Percentiles rank a stretch among this genome's conserved stretches.
Conservation (phyloP, 2,113 vertebrate species). For the Bubalus kerabau region DNA sequence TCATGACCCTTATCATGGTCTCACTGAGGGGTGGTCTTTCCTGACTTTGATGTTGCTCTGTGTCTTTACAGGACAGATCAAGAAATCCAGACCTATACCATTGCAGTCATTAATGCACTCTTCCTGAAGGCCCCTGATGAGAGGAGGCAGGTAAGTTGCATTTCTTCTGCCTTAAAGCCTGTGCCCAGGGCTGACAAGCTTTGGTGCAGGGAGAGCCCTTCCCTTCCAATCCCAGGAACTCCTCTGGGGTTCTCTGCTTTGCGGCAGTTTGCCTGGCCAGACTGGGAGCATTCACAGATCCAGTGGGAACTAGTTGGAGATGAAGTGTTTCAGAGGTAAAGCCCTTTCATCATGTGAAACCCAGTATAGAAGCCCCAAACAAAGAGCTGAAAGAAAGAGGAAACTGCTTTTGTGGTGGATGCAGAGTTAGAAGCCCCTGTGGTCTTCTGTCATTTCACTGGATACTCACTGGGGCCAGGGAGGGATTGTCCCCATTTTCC, state of each 20-base stretch:
- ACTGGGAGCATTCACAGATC: neutral
- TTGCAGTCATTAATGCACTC: constrained; percentile 97
- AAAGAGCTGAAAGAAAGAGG: neutral
- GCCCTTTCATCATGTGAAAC: neutral
- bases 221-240: neutral
- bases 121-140: constrained; percentile 98
- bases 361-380: too few species aligned
- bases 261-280: neutral
- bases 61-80: constrained; percentile 89
- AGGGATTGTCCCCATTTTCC: neutral
- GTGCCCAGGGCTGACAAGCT: neutral
- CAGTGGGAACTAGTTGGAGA: neutral
- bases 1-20: neutral
- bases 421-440: neutral
- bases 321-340: neutral
- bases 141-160: constrained; percentile 91
- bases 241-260: neutral
- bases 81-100: constrained; percentile 98
- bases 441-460: neutral
- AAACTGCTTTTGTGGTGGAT: neutral
- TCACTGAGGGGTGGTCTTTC: neutral
- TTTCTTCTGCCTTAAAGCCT: neutral
- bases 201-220: accelerated
- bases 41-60: neutral
- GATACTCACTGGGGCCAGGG: neutral